phyloP scores from a whole-genome alignment of 2,113 vertebrate genomes.

The Anarrhichthys ocellatus region DNA sequence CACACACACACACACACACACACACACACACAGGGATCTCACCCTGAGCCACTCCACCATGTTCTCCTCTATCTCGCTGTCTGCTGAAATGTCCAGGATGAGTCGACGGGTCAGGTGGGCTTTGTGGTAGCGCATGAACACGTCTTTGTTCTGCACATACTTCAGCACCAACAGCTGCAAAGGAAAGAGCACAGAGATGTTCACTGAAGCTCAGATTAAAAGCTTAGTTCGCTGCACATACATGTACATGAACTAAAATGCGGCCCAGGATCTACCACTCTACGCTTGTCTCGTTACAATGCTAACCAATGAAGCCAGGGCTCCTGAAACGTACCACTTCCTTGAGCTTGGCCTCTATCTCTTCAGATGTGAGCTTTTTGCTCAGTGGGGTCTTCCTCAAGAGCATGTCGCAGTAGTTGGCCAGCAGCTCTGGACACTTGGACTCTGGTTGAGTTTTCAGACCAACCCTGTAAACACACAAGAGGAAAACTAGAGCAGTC shows the following conservation, averaged over 20 bases:
- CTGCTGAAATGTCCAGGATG: constrained; percentile 98
- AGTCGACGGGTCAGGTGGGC: constrained; percentile 96
- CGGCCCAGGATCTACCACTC: not conserved
- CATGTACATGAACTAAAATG: not conserved
- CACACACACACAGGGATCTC: constrained; percentile 3
- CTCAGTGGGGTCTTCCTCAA: constrained; percentile 98
- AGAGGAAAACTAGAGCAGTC: not conserved
- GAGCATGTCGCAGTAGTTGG: constrained; percentile 99
- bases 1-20: not conserved
- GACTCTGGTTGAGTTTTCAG: constrained; percentile 99
- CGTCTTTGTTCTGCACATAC: constrained; percentile 99
- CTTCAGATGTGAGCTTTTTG: constrained; percentile 99
- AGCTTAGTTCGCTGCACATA: not conserved
- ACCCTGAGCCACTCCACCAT: constrained; percentile 99
- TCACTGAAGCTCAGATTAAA: not conserved
- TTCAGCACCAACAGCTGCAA: constrained; percentile 96
- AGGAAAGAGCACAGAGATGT: constrained; percentile 20
- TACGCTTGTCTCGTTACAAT: not conserved
- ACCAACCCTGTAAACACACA: constrained; percentile 85
- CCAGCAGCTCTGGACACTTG: constrained; percentile 98
- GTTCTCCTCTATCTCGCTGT: constrained; percentile 99
- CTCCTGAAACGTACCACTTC: constrained; percentile 90
- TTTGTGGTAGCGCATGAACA: constrained; percentile 99
- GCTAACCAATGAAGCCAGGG: too few relatives aligned
- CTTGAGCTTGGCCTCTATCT: constrained; percentile 98